Conservation (phyloP, 2,113 vertebrate species). For the Sinocyclocheilus rhinocerous region DNA sequence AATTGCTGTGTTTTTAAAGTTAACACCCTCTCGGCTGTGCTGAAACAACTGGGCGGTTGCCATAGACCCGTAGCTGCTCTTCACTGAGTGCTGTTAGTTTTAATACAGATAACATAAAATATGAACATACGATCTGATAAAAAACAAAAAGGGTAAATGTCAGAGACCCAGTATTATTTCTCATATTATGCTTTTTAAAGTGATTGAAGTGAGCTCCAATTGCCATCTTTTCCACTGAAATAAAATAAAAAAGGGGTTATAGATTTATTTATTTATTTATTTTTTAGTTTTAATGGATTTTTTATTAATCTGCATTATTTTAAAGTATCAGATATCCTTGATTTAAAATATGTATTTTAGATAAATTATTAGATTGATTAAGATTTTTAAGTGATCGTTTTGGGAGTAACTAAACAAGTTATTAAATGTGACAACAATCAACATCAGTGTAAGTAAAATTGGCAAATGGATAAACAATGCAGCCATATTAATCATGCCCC, state of each 20-base stretch:
- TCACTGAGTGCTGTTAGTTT: neutral
- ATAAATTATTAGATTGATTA: neutral
- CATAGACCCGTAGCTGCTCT: neutral
- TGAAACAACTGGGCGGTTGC: neutral
- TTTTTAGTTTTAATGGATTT: too few relatives aligned
- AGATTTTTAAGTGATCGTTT: neutral
- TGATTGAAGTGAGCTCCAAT: neutral
- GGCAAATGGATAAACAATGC: neutral
- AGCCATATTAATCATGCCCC: neutral
- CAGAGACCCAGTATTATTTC: neutral
- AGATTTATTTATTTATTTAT: too few relatives aligned
- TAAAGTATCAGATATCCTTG: neutral
- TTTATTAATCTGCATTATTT: too few relatives aligned
- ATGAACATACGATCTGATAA: neutral
- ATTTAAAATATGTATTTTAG: neutral
- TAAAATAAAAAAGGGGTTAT: neutral
- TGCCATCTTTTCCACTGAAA: neutral
- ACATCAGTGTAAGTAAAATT: neutral
- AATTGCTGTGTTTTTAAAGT: slow-evolving; percentile 3
- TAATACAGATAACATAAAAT: neutral
- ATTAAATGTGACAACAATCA: neutral
- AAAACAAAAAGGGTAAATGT: neutral
- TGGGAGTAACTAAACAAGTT: neutral
- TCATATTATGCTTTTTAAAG: neutral
- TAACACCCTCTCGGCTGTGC: neutral